Evolutionary conservation across 2,888 invertebrate species (phyloP).

Genomic region (Brenthis daphne): DNA sequence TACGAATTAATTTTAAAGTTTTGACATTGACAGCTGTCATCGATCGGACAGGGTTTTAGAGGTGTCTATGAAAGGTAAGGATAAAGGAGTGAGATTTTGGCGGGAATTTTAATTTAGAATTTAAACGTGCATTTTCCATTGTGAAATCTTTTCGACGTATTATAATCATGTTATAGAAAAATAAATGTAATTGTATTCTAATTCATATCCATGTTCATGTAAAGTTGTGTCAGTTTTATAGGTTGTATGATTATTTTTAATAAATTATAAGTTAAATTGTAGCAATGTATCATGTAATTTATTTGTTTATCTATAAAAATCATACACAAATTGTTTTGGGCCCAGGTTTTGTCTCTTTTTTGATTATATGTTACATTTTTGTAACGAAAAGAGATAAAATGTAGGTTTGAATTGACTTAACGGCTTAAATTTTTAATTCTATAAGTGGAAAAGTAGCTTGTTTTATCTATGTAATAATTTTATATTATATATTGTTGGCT

Average conservation of each 20-base stretch:
- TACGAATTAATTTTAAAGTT: slow-evolving; percentile 15
- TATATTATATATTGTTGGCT: slow-evolving; percentile 10
- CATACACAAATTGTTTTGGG: slow-evolving; percentile 4
- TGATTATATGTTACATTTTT: slow-evolving; percentile 3
- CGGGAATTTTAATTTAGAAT: slow-evolving; percentile 53
- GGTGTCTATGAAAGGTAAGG: slow-evolving; percentile 57
- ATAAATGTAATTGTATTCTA: slow-evolving; percentile 7
- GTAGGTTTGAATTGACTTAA: not conserved
- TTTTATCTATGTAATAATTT: slow-evolving; percentile 12
- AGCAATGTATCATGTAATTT: slow-evolving; percentile 27
- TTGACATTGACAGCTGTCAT: slow-evolving; percentile 46
- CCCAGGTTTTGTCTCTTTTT: slow-evolving; percentile 6
- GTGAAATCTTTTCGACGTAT: slow-evolving; percentile 35
- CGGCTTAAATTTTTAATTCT: slow-evolving; percentile 1
- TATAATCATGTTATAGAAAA: slow-evolving; percentile 16
- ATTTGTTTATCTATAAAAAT: slow-evolving; percentile 13
- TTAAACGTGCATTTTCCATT: slow-evolving; percentile 46
- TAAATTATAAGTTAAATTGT: slow-evolving; percentile 29
- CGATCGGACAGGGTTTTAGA: slow-evolving; percentile 40
- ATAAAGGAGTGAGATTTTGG: slow-evolving; percentile 58
- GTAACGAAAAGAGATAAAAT: slow-evolving; percentile 7
- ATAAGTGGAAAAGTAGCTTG: not conserved
- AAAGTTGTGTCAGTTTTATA: slow-evolving; percentile 54
- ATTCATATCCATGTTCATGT: slow-evolving; percentile 42
- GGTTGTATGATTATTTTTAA: slow-evolving; percentile 26